phyloP scores from a whole-genome alignment of 2,888 invertebrate genomes.

The Ochlodes sylvanus region DNA sequence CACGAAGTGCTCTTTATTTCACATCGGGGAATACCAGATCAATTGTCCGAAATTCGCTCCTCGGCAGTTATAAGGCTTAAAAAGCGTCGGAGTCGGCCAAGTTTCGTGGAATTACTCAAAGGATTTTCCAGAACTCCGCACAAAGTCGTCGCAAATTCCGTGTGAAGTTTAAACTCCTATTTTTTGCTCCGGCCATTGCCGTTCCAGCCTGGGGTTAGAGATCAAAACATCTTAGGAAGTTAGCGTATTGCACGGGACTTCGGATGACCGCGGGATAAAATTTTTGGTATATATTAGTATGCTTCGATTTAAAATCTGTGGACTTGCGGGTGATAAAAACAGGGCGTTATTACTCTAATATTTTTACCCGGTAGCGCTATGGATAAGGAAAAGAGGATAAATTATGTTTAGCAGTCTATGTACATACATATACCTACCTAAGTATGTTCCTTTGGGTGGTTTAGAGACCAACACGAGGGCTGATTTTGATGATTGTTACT shows the following conservation, averaged over 20 bases:
- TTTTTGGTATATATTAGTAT: background rate
- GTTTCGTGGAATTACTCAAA: slow-evolving; percentile 32
- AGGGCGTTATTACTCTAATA: too few relatives aligned
- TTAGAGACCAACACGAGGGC: too few relatives aligned
- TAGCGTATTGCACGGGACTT: slow-evolving; percentile 3
- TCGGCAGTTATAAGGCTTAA: background rate
- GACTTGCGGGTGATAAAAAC: too few relatives aligned
- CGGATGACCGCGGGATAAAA: background rate
- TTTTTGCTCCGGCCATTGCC: slow-evolving; percentile 23
- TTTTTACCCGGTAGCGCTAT: too few relatives aligned
- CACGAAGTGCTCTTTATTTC: slow-evolving; percentile 1
- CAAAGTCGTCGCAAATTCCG: slow-evolving; percentile 26
- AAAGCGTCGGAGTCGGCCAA: slow-evolving; percentile 19
- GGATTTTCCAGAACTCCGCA: slow-evolving; percentile 31
- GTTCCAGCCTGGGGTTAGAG: slow-evolving; percentile 12
- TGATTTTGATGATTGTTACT: too few relatives aligned
- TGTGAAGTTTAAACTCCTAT: slow-evolving; percentile 31
- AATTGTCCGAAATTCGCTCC: slow-evolving; percentile 1
- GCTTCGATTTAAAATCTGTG: slow-evolving; percentile 1
- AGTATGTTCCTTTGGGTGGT: too few relatives aligned
- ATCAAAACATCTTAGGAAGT: slow-evolving; percentile 29
- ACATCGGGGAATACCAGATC: slow-evolving; percentile 4
- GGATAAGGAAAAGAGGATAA: too few relatives aligned
- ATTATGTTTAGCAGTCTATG: too few relatives aligned
- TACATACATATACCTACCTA: too few relatives aligned